Percentiles rank a stretch among this genome's conserved stretches.
Evolutionary conservation across 2,797 vertebrate genomes (phyloP).

Genomic region (Vultur gryphus): DNA sequence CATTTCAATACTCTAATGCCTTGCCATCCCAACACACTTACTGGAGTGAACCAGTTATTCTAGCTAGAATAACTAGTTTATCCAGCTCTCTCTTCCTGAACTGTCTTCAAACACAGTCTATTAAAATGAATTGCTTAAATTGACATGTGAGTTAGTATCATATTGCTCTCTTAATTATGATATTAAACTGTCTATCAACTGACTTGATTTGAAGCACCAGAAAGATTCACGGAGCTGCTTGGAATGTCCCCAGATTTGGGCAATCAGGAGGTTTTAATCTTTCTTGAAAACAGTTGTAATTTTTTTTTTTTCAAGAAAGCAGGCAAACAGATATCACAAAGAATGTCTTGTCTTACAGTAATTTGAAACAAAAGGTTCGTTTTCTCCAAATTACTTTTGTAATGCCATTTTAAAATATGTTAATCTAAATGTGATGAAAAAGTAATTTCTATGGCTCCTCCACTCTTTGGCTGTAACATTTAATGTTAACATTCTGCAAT

Average conservation of each 20-base stretch:
- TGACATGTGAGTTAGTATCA: not conserved
- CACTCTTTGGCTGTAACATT: not conserved
- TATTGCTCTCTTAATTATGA: not conserved
- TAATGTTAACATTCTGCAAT: not conserved
- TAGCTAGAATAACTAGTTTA: not conserved
- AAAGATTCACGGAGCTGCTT: not conserved
- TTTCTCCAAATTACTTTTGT: not conserved
- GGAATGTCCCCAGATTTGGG: not conserved
- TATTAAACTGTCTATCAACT: not conserved
- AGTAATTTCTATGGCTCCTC: not conserved
- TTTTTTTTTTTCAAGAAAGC: not conserved
- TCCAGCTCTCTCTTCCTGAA: not conserved
- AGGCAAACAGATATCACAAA: not conserved
- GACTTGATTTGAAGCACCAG: not conserved
- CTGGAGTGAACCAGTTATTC: not conserved
- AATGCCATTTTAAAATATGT: not conserved
- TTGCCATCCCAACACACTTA: not conserved
- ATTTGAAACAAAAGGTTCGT: not conserved
- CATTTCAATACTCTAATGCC: not conserved
- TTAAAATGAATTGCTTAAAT: not conserved
- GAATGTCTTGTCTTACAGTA: not conserved
- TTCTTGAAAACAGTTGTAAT: not conserved
- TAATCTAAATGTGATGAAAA: not conserved
- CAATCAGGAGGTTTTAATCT: not conserved
- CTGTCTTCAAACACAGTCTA: not conserved